Base-by-base conservation (phyloP, 2,113 vertebrate species). In the Ochotona princeps region DNA sequence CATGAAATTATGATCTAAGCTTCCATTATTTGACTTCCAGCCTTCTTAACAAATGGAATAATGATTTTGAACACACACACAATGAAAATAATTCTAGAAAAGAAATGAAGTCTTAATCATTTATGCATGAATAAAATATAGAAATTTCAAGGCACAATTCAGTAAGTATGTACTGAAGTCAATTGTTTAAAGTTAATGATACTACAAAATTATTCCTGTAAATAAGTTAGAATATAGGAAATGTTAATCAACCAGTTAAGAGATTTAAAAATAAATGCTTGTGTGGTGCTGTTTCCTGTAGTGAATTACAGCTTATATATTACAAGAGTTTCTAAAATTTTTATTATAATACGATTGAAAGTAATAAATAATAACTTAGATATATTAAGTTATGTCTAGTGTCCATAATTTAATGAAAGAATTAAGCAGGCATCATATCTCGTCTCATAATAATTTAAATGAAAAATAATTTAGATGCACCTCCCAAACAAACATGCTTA, bases 51-150 rank as follows among this genome's bases (percentile, higher is more conserved):
- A 73, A 85, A 81, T 69, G 61, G 1, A 93, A 67, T 63, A 60
- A 13, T 81, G 51, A 91, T 57, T n/a, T 73, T 66, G 54, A 7
- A 73, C 14, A 47, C 7, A 88, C 28, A 72, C 0, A 60, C 28
- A 63, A 67, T 76, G 13, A 4, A 75, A 65, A 57, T 32, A 75
- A 61, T 12, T 10, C 51, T 81, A 28, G 63, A 7, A 91, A 93
- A 54, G 26, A 94, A 86, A 30, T n/a, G 70, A 84, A 76, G 47
- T 91, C 26, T 88, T 47, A 92, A 88, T 85, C 4, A 63, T 67
- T 75, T 61, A 72, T 28, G 30, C 72, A 5, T 66, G 12, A 88
- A 92, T 57, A 84, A 66, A 80, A 93, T 23, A 17, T n/a, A 70
- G 20, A 92, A 8, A 5, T 76, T 15, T 35, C 44, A 79, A 67